These are phyloP conservation scores for Eupeodes corollae DNA, from an alignment of 1,140 invertebrate genomes.

Conservation along the genomic window DNA sequence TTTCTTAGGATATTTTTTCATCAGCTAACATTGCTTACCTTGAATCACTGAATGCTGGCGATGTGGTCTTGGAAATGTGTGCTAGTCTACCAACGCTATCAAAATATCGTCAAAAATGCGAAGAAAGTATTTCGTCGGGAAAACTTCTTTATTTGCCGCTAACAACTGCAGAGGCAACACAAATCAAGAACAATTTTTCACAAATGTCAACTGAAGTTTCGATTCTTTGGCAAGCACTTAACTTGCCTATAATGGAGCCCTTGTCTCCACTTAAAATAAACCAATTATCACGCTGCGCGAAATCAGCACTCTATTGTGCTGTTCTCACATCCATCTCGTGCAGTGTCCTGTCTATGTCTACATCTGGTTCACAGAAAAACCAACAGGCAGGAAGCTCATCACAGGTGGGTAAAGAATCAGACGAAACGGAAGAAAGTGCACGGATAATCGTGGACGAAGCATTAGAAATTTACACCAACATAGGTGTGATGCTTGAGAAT, in stretches of 20 bases:
- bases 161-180: constrained; percentile 24
- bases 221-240: constrained; percentile 69
- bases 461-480: constrained; percentile 69
- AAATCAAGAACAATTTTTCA: constrained; percentile 28
- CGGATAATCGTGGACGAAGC: constrained; percentile 46
- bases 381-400: constrained; percentile 13
- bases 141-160: constrained; percentile 31
- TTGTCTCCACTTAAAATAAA: constrained; percentile 67
- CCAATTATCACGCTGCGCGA: constrained; percentile 62
- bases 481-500: constrained; percentile 66
- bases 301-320: constrained; percentile 65
- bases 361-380: constrained; percentile 23
- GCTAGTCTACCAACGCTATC: constrained; percentile 25
- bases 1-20: constrained; percentile 43
- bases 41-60: constrained; percentile 34
- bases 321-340: constrained; percentile 54
- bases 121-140: constrained; percentile 22
- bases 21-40: constrained; percentile 46
- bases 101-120: constrained; percentile 28
- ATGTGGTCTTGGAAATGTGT: constrained; percentile 29
- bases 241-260: constrained; percentile 76
- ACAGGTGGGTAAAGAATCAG: constrained; percentile 18
- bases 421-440: constrained; percentile 31
- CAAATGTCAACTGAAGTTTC: constrained; percentile 73
- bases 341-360: constrained; percentile 40